Percentiles rank a stretch among this genome's conserved stretches.
These are phyloP conservation scores for Aplidium turbinatum DNA, from an alignment of 23 tunicate genomes.

Conservation along the genomic window DNA sequence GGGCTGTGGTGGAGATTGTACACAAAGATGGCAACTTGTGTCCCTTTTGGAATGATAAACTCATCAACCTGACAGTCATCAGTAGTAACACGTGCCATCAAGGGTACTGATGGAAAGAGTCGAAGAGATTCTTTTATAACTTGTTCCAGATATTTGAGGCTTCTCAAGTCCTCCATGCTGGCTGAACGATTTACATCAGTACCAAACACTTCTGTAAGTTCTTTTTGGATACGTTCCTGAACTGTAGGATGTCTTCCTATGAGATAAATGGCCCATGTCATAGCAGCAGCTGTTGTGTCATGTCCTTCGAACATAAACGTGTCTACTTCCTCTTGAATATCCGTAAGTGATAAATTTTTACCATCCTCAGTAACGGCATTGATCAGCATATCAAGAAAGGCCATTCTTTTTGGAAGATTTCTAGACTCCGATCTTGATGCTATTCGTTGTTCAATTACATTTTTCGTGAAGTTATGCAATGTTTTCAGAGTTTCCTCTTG, in stretches of 20 bases:
- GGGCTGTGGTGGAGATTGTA: conserved; percentile 67
- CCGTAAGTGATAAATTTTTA: conserved; percentile 58
- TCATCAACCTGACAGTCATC: conserved; percentile 74
- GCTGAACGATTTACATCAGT: conserved; percentile 28
- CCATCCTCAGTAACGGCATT: conserved; percentile 77
- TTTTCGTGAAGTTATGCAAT: conserved; percentile 53
- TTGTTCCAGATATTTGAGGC: conserved; percentile 76
- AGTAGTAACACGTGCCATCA: conserved; percentile 67
- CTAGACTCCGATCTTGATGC: neutral
- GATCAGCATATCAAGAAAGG: conserved; percentile 85
- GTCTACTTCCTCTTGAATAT: conserved; percentile 97
- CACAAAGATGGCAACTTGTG: conserved; percentile 51
- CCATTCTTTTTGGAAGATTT: conserved; percentile 51
- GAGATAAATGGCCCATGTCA: conserved; percentile 91
- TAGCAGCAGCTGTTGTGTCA: conserved; percentile 99
- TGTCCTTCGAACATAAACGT: conserved; percentile 99
- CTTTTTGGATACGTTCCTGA: conserved; percentile 71
- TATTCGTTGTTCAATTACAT: conserved; percentile 50
- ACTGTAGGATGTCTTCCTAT: conserved; percentile 80
- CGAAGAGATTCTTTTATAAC: conserved; percentile 83
- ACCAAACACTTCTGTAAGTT: conserved; percentile 77
- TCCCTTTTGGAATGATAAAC: conserved; percentile 65
- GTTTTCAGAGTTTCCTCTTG: conserved; percentile 27
- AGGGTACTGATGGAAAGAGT: conserved; percentile 87
- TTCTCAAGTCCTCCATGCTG: conserved; percentile 72